A percentile compares a stretch with the other conserved stretches of the same genome.
Evolutionary conservation across 2,113 vertebrate genomes (phyloP).

Genomic region (Amazona vittata): DNA sequence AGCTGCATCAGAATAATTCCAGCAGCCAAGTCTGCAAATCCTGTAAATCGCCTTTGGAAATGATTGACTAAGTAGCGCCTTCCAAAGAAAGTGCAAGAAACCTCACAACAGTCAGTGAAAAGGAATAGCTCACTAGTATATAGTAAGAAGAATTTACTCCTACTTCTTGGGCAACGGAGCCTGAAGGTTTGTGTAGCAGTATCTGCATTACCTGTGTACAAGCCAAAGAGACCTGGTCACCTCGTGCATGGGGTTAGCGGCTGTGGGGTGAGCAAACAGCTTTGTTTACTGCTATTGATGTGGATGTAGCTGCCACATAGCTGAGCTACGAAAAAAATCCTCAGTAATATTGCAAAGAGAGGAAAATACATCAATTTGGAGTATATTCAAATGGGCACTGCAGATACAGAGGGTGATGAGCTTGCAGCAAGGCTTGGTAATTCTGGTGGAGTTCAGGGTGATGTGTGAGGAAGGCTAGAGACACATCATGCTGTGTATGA

Average conservation of each 20-base stretch:
- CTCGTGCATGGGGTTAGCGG: neutral
- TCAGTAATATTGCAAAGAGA: neutral
- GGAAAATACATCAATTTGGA: neutral
- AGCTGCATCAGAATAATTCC: accelerated
- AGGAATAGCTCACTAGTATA: neutral
- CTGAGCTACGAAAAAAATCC: neutral
- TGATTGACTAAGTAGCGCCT: neutral
- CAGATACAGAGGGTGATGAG: accelerated
- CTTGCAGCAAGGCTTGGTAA: neutral
- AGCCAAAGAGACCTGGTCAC: neutral
- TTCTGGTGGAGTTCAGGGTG: neutral
- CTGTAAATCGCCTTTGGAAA: neutral
- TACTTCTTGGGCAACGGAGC: neutral
- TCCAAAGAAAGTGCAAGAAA: neutral
- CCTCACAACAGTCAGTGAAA: neutral
- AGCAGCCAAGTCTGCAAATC: neutral
- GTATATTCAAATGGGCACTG: neutral
- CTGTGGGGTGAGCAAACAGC: neutral
- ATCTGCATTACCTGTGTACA: neutral
- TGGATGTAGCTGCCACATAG: neutral
- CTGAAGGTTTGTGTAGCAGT: neutral
- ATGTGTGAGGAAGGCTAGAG: neutral
- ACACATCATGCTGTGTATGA: neutral
- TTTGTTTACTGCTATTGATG: neutral
- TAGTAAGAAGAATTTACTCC: neutral